A percentile compares a stretch with the other conserved stretches of the same genome.
phyloP scores from a whole-genome alignment of 2,797 vertebrate species.

The Somateria mollissima region DNA sequence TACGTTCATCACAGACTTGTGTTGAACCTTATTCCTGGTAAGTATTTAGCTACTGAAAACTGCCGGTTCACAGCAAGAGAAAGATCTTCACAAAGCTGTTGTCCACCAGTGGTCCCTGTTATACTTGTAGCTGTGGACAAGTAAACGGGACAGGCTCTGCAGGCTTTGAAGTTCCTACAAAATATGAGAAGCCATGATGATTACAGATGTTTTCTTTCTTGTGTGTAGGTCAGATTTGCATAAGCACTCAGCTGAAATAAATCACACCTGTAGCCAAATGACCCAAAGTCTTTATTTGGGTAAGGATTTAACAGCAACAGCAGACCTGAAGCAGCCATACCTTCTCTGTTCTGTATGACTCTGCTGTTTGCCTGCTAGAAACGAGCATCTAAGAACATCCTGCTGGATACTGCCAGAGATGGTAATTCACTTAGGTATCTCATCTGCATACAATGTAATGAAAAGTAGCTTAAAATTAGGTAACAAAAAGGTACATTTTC shows the following conservation, averaged over 20 bases:
- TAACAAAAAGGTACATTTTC: not conserved
- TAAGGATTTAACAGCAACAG: not conserved
- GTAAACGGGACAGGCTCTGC: not conserved
- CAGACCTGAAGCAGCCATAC: not conserved
- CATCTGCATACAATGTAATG: not conserved
- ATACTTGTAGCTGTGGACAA: not conserved
- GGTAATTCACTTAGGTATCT: not conserved
- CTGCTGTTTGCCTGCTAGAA: not conserved
- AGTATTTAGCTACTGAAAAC: not conserved
- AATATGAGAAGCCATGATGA: not conserved
- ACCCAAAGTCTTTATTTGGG: not conserved
- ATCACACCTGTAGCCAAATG: not conserved
- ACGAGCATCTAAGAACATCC: not conserved
- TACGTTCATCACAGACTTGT: not conserved
- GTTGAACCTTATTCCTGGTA: not conserved
- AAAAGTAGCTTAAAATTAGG: not conserved
- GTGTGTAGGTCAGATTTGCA: not conserved
- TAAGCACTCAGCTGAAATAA: not conserved
- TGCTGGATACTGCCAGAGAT: not conserved
- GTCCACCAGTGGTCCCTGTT: not conserved
- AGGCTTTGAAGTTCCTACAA: not conserved
- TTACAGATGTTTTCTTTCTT: not conserved
- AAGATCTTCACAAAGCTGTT: not conserved
- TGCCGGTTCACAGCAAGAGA: not conserved
- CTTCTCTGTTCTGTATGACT: fast-evolving